These are phyloP conservation scores for Drosophila affinis DNA, from an alignment of 2,888 invertebrate genomes.

Conservation along the genomic window DNA sequence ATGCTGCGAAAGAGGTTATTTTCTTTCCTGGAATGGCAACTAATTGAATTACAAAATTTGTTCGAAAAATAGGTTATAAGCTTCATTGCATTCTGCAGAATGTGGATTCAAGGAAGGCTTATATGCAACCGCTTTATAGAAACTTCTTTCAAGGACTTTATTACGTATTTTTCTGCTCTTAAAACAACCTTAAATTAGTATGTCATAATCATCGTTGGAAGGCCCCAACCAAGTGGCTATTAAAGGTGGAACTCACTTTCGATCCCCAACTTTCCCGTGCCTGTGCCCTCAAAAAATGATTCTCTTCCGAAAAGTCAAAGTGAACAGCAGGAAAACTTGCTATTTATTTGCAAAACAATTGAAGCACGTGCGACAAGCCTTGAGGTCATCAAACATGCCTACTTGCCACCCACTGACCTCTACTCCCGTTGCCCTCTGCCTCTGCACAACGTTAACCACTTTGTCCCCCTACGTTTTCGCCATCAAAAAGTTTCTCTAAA, in stretches of 20 bases:
- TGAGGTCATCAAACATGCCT: slow-evolving; percentile 30
- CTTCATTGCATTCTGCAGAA: neutral
- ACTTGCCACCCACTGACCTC: slow-evolving; percentile 10
- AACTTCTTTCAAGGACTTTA: neutral
- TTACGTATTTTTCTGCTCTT: neutral
- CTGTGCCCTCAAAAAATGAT: neutral
- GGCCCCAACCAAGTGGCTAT: neutral
- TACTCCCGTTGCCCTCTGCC: neutral
- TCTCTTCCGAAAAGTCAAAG: slow-evolving; percentile 14
- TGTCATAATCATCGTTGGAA: neutral
- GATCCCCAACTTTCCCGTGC: neutral
- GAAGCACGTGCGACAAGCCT: slow-evolving; percentile 39
- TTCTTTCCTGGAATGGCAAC: neutral
- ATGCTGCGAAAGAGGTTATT: too few relatives aligned
- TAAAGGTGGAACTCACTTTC: neutral
- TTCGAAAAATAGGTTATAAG: neutral
- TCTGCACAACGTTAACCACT: neutral
- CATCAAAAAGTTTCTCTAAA: slow-evolving; percentile 42
- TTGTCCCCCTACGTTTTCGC: slow-evolving; percentile 2
- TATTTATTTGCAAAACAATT: slow-evolving; percentile 46
- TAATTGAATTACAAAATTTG: neutral
- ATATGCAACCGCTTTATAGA: neutral
- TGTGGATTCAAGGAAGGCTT: neutral
- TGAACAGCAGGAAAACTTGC: slow-evolving; percentile 11
- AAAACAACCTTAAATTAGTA: neutral